These are phyloP conservation scores for Rhingia campestris DNA, from an alignment of 2,888 invertebrate species.

Conservation along the genomic window DNA sequence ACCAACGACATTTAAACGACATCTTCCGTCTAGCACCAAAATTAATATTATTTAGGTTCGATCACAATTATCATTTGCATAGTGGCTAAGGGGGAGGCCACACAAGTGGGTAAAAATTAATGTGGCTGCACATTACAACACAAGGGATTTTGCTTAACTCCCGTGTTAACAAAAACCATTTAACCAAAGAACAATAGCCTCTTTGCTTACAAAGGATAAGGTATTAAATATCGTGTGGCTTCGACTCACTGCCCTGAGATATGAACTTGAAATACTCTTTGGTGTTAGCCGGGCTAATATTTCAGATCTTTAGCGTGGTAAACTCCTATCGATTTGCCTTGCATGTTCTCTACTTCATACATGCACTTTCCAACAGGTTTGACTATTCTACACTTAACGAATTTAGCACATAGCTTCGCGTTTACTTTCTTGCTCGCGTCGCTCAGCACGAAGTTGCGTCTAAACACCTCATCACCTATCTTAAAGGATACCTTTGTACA, in stretches of 20 bases:
- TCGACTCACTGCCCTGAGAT: conserved; percentile 6
- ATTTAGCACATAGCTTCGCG: conserved; percentile 43
- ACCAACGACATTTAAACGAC: too few relatives aligned
- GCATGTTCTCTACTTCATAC: conserved; percentile 23
- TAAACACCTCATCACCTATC: conserved; percentile 43
- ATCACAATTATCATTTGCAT: too few relatives aligned
- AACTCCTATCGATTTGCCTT: not conserved
- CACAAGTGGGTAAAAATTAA: too few relatives aligned
- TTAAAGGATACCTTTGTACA: not conserved
- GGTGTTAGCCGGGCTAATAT: conserved; percentile 1
- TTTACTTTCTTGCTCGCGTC: conserved; percentile 24
- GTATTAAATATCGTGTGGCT: not conserved
- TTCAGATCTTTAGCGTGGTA: not conserved
- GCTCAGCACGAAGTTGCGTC: conserved; percentile 39
- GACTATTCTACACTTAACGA: conserved; percentile 39
- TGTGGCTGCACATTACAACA: not conserved
- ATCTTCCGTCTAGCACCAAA: too few relatives aligned
- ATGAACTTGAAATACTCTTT: not conserved
- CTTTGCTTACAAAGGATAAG: not conserved
- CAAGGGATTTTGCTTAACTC: not conserved
- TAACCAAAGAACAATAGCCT: not conserved
- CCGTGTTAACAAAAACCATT: not conserved
- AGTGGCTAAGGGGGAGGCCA: too few relatives aligned
- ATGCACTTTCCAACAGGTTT: conserved; percentile 22
- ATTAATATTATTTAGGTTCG: too few relatives aligned